Conservation (phyloP, 1,140 invertebrate species). For the Ceratoteleas bidentatus region DNA sequence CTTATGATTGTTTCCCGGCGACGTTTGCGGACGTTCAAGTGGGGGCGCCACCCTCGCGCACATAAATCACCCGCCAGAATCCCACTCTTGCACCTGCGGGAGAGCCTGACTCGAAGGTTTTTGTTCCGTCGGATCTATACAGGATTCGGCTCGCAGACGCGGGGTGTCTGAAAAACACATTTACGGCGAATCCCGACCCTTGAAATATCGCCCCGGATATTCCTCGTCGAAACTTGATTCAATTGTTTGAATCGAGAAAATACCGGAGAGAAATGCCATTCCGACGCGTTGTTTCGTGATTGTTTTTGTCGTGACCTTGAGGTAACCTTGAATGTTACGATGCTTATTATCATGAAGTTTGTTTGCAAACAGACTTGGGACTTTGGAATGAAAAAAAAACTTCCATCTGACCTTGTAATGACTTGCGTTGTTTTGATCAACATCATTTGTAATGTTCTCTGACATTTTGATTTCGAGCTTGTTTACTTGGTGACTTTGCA, state of each 20-base stretch:
- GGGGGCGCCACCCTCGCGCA: conserved; percentile 9
- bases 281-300: not conserved
- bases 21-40: not conserved
- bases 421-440: too few relatives aligned
- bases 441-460: too few relatives aligned
- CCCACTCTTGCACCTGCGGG: conserved; percentile 19
- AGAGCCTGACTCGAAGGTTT: conserved; percentile 5
- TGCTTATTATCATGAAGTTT: too few relatives aligned
- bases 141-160: too few relatives aligned
- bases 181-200: conserved; percentile 16
- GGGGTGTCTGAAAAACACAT: conserved; percentile 37
- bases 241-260: conserved; percentile 26
- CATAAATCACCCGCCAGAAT: conserved; percentile 31
- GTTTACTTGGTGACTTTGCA: too few relatives aligned
- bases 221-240: conserved; percentile 36
- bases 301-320: too few relatives aligned
- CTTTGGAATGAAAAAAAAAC: too few relatives aligned
- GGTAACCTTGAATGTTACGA: too few relatives aligned
- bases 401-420: too few relatives aligned
- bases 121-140: too few relatives aligned
- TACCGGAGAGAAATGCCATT: not conserved
- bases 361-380: too few relatives aligned
- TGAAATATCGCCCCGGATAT: conserved; percentile 41
- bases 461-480: too few relatives aligned
- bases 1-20: conserved; percentile 3